Percentiles rank a stretch among this genome's conserved stretches.
These are phyloP conservation scores for Drosophila teissieri DNA, from an alignment of 1,140 invertebrate species.

Conservation along the genomic window DNA sequence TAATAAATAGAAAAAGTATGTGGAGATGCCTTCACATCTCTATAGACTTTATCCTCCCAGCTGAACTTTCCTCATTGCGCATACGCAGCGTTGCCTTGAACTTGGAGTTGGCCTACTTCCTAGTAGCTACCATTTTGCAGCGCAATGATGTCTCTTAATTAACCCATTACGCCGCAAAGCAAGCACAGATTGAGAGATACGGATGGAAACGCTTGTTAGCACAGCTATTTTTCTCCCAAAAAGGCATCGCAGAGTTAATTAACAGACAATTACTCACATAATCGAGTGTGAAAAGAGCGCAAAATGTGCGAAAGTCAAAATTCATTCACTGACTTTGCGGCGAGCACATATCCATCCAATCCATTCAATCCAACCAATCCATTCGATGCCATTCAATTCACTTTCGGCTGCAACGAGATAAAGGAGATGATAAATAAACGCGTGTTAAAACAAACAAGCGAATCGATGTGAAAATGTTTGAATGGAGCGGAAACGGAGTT, in stretches of 20 bases:
- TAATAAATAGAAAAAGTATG: no score
- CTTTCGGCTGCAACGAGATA: conserved; percentile 32
- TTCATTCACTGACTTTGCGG: conserved; percentile 21
- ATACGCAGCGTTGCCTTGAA: not conserved
- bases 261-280: conserved; percentile 54
- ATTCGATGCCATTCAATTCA: conserved; percentile 18
- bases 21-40: no score
- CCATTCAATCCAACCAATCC: conserved; percentile 18
- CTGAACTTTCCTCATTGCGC: not conserved
- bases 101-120: conserved; percentile 18
- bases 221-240: not conserved
- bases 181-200: conserved; percentile 18
- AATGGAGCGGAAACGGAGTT: conserved; percentile 52
- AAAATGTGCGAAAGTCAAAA: conserved; percentile 51
- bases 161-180: conserved; percentile 17
- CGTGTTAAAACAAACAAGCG: conserved; percentile 50
- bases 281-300: conserved; percentile 55
- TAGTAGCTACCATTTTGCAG: not conserved
- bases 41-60: no score
- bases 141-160: conserved; percentile 16
- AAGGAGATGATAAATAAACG: conserved; percentile 31
- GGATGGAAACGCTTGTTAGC: conserved; percentile 4
- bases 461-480: conserved; percentile 34
- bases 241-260: conserved; percentile 27
- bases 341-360: conserved; percentile 16